phyloP scores from a whole-genome alignment of 30 jellyfish, hydroid and myxozoan species.

The Pseudorhiza aurosa region DNA sequence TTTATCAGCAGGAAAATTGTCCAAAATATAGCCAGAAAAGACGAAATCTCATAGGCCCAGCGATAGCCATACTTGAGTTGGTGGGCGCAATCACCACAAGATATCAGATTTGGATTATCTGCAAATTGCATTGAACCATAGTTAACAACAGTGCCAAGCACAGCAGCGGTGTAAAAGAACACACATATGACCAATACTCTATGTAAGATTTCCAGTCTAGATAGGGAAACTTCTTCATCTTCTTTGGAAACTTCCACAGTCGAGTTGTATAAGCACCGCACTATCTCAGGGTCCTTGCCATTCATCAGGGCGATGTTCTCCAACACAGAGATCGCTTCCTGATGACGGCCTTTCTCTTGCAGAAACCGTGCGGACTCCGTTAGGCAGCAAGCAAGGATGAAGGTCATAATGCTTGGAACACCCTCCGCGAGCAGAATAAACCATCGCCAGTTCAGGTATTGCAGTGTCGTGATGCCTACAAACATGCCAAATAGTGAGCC shows the following conservation, averaged over 20 bases:
- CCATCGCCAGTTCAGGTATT: conserved; percentile 4
- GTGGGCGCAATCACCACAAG: neutral
- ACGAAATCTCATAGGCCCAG: neutral
- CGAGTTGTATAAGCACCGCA: neutral
- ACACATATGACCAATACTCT: neutral
- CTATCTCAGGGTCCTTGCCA: neutral
- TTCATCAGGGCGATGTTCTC: neutral
- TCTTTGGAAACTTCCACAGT: neutral
- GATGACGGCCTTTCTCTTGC: no score
- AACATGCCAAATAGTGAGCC: neutral
- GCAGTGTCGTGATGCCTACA: neutral
- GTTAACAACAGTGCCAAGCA: neutral
- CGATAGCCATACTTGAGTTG: neutral
- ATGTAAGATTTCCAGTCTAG: neutral
- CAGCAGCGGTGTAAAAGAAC: neutral
- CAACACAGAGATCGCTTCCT: neutral
- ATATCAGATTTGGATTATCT: neutral
- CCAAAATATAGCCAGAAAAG: neutral
- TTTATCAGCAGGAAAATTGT: neutral
- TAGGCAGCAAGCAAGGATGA: neutral
- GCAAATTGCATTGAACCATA: conserved; percentile 10
- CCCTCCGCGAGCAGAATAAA: neutral
- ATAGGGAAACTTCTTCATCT: neutral
- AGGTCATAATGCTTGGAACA: neutral
- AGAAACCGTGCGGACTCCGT: conserved; percentile 1